These are phyloP conservation scores for Rhinolophus sinicus DNA, from an alignment of 2,113 vertebrate genomes.

Conservation along the genomic window DNA sequence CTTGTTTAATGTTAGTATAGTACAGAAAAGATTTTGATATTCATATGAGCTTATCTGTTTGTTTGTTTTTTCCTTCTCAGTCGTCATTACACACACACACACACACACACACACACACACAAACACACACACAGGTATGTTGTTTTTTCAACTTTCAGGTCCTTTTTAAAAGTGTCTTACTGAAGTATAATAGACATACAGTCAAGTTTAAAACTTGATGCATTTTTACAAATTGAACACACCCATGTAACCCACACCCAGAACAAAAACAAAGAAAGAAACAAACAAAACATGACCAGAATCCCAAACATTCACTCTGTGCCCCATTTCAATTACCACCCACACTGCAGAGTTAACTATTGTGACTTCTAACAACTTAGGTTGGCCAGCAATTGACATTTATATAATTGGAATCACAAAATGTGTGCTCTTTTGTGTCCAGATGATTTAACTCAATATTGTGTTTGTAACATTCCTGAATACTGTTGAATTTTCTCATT, in stretches of 20 bases:
- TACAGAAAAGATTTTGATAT: background rate
- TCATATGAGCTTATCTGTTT: background rate
- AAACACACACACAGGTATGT: background rate
- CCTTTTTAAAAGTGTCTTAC: background rate
- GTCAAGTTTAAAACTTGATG: background rate
- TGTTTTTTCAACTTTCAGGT: background rate
- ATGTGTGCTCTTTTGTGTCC: background rate
- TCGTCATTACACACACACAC: background rate
- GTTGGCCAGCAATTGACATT: background rate
- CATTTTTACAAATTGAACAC: background rate
- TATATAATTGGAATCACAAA: background rate
- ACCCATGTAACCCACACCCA: background rate
- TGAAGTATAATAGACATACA: background rate
- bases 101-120: background rate
- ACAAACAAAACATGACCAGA: background rate
- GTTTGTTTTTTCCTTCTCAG: background rate
- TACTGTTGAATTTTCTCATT: background rate
- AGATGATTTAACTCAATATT: background rate
- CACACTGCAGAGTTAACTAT: background rate
- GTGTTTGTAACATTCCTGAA: too few species aligned
- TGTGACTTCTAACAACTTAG: background rate
- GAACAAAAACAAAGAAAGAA: background rate
- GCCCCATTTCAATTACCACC: accelerated
- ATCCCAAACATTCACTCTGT: accelerated
- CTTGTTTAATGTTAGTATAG: background rate